phyloP scores from a whole-genome alignment of 53 echinoderm and acorn worm species.

The Mesocentrotus franciscanus region DNA sequence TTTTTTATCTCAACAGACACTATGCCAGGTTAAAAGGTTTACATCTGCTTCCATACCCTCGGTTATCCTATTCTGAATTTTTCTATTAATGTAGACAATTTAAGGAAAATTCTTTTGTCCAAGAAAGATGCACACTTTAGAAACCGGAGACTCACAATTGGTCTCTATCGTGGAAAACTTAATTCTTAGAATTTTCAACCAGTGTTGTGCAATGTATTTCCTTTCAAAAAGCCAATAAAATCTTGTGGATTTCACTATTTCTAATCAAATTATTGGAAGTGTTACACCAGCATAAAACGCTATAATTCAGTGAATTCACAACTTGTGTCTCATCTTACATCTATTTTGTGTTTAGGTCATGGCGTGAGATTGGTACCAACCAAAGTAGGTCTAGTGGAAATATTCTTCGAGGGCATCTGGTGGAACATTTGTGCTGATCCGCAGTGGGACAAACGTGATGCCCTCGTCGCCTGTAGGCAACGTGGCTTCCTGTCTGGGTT shows the following conservation, averaged over 20 bases:
- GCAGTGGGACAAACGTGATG: conserved; percentile 58
- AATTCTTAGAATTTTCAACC: too few species aligned
- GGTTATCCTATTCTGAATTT: too few species aligned
- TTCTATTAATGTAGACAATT: too few species aligned
- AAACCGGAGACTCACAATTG: too few species aligned
- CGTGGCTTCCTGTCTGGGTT: conserved; percentile 54
- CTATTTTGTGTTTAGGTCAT: not conserved
- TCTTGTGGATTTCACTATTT: not conserved
- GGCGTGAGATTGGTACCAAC: conserved; percentile 36
- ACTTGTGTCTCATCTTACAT: not conserved
- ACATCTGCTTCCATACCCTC: too few species aligned
- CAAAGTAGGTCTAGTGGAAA: conserved; percentile 41
- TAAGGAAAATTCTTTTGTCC: too few species aligned
- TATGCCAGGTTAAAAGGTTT: too few species aligned
- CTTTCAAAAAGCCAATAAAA: too few species aligned
- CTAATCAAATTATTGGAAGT: not conserved
- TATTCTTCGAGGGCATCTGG: conserved; percentile 59
- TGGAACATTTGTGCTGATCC: conserved; percentile 63
- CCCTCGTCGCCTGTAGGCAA: conserved; percentile 48
- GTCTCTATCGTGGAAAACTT: too few species aligned
- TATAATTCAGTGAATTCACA: not conserved
- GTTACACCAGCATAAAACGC: not conserved
- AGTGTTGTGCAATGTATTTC: too few species aligned
- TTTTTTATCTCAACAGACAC: too few species aligned
- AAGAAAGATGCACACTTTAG: too few species aligned